These are phyloP conservation scores for Gobiocypris rarus DNA, from an alignment of 2,113 vertebrate species.

Conservation along the genomic window DNA sequence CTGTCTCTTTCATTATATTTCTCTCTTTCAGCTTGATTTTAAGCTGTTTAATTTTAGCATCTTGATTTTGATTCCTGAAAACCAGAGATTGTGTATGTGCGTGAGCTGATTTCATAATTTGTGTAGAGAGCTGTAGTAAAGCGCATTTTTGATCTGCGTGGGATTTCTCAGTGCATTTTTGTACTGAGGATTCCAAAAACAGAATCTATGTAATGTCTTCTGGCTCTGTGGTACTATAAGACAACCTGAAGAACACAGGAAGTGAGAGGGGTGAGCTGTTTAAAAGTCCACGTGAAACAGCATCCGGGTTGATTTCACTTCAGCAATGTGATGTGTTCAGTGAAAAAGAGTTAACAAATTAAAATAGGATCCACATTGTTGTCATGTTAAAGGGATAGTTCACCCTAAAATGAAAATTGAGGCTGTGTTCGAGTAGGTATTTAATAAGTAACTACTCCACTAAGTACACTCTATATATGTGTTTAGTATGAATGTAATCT, in stretches of 20 bases:
- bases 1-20: not conserved
- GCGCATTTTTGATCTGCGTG: not conserved
- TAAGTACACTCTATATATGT: too few species aligned
- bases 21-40: not conserved
- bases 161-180: conserved; percentile 6
- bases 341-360: not conserved
- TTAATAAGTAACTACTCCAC: too few species aligned
- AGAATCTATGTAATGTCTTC: not conserved
- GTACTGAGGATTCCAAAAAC: not conserved
- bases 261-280: not conserved
- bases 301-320: not conserved
- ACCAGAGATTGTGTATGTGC: not conserved
- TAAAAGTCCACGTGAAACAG: not conserved
- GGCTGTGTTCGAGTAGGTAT: too few species aligned
- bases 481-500: too few species aligned
- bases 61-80: not conserved
- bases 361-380: not conserved
- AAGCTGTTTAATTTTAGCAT: not conserved
- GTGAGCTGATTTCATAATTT: conserved; percentile 7
- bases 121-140: conserved; percentile 5
- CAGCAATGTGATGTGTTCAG: too few species aligned
- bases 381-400: not conserved
- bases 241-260: not conserved
- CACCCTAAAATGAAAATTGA: too few species aligned
- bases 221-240: conserved; percentile 7